These are phyloP conservation scores for Nysson spinosus DNA, from an alignment of 2,888 invertebrate genomes.

Conservation along the genomic window DNA sequence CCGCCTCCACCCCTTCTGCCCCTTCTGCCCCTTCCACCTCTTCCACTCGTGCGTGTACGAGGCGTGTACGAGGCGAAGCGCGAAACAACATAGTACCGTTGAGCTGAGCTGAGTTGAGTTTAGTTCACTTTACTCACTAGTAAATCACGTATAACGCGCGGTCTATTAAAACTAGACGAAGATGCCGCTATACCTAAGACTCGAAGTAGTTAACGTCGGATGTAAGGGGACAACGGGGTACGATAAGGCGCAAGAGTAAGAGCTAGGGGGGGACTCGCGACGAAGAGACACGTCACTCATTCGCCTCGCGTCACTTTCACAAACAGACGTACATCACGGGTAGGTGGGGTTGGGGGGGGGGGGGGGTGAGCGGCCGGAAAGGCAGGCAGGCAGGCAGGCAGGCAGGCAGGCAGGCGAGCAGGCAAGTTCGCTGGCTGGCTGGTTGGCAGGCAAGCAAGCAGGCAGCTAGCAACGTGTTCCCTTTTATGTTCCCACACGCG, in stretches of 20 bases:
- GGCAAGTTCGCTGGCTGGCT: neutral
- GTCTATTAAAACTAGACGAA: neutral
- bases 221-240: slow-evolving; percentile 18
- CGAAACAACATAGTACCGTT: too few relatives aligned
- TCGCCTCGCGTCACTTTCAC: slow-evolving; percentile 76
- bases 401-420: neutral
- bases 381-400: slow-evolving; percentile 4
- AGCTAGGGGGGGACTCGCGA: slow-evolving; percentile 39
- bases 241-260: slow-evolving; percentile 27
- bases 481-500: slow-evolving; percentile 75
- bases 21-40: too few relatives aligned
- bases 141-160: too few relatives aligned
- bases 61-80: too few relatives aligned
- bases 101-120: too few relatives aligned
- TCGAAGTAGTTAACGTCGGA: too few relatives aligned
- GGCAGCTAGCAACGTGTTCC: slow-evolving; percentile 72
- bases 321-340: slow-evolving; percentile 76
- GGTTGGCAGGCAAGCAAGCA: slow-evolving; percentile 63
- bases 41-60: too few relatives aligned
- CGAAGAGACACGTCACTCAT: slow-evolving; percentile 74
- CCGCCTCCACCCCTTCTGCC: too few relatives aligned
- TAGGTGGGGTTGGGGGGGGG: slow-evolving; percentile 41
- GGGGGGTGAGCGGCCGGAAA: slow-evolving; percentile 22
- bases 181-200: too few relatives aligned
- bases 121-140: too few relatives aligned